phyloP scores from a whole-genome alignment of 1,140 invertebrate genomes.

The Asbolus verrucosus region DNA sequence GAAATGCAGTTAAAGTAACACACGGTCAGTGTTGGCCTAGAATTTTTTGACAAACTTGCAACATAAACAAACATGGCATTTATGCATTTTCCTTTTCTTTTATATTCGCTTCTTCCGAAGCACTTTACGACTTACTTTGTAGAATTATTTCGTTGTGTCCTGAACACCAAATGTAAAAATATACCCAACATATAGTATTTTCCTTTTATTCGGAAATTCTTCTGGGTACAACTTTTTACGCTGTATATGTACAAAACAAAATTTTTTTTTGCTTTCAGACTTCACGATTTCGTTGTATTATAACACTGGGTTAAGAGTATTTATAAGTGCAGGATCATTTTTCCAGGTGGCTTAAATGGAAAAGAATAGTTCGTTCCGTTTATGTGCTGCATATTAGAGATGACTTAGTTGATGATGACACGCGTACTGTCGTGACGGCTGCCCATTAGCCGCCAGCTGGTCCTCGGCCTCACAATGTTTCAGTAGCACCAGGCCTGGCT shows the following conservation, averaged over 20 bases:
- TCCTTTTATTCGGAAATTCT: constrained; percentile 2
- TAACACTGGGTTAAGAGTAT: no score
- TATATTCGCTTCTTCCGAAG: background rate
- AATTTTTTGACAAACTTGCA: background rate
- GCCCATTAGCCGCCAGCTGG: constrained; percentile 27
- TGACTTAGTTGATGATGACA: constrained; percentile 43
- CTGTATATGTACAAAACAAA: background rate
- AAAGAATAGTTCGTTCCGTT: constrained; percentile 26
- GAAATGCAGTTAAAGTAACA: background rate
- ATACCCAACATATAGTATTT: background rate
- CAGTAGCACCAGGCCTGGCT: constrained; percentile 13
- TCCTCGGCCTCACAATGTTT: constrained; percentile 17
- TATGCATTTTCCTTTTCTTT: background rate
- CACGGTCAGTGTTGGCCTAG: background rate
- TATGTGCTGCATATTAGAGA: constrained; percentile 35
- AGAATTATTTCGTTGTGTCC: background rate
- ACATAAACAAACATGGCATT: background rate
- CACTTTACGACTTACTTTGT: background rate
- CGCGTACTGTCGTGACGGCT: constrained; percentile 39
- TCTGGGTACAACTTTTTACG: background rate
- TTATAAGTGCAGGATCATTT: constrained; percentile 16
- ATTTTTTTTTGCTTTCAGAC: background rate
- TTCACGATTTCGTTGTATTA: no score
- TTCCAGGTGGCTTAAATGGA: constrained; percentile 26
- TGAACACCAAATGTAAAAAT: background rate